Evolutionary conservation across 1,140 invertebrate genomes (phyloP).

Genomic region (Zeugodacus cucurbitae): DNA sequence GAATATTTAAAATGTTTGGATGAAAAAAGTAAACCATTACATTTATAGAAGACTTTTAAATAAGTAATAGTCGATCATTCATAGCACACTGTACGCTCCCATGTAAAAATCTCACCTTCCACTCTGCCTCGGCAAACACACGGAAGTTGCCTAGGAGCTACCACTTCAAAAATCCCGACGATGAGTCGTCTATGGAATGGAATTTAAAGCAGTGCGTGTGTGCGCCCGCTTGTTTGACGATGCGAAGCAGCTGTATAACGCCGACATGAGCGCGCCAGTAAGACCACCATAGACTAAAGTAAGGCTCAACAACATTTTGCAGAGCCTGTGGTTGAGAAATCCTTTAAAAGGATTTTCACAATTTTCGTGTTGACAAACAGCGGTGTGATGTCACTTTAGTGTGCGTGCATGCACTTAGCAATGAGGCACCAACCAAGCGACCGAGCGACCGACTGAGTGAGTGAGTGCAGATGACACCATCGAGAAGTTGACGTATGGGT

Average conservation of each 20-base stretch:
- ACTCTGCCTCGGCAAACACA: neutral
- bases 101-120: neutral
- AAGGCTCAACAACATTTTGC: neutral
- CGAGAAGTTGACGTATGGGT: neutral
- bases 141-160: neutral
- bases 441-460: neutral
- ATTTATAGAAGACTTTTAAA: no score
- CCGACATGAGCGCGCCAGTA: neutral
- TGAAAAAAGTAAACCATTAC: no score
- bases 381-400: constrained; percentile 39
- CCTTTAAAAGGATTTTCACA: constrained; percentile 43
- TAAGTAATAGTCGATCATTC: no score
- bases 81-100: neutral
- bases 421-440: neutral
- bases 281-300: neutral
- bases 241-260: neutral
- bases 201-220: neutral
- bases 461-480: neutral
- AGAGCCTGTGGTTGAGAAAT: constrained; percentile 12
- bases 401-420: constrained; percentile 37
- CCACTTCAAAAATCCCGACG: neutral
- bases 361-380: constrained; percentile 41
- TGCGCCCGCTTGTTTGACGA: neutral
- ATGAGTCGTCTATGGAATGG: neutral
- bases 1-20: no score